Evolutionary conservation across 2,113 vertebrate genomes (phyloP).

Genomic region (Eulemur rufifrons): DNA sequence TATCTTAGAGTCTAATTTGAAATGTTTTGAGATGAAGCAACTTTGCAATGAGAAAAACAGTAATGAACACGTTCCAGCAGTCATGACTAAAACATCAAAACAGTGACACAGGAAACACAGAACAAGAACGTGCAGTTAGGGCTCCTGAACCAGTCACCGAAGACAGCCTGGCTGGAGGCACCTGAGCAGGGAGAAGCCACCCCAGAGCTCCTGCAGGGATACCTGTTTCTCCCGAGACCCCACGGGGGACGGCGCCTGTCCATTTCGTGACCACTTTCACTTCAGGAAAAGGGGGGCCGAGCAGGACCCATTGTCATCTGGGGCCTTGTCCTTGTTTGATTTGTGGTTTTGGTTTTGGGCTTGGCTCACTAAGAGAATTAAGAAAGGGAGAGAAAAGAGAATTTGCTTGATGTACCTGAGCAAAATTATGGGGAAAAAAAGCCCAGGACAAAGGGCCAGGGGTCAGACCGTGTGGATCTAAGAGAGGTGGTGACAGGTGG

Average conservation of each 20-base stretch:
- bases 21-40: not conserved
- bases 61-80: not conserved
- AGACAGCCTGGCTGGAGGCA: not conserved
- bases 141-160: not conserved
- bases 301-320: not conserved
- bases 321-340: not conserved
- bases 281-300: not conserved
- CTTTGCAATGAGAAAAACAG: not conserved
- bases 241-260: not conserved
- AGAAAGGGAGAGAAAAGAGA: not conserved
- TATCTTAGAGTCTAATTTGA: not conserved
- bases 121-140: fast-evolving
- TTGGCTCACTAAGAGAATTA: not conserved
- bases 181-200: not conserved
- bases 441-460: too few species aligned
- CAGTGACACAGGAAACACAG: not conserved
- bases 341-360: not conserved
- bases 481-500: not conserved
- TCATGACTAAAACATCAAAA: not conserved
- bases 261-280: not conserved
- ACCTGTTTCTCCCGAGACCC: fast-evolving
- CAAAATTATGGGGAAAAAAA: not conserved
- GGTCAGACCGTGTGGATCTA: too few species aligned
- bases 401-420: not conserved
- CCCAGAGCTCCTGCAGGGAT: not conserved